phyloP scores from a whole-genome alignment of 2,888 invertebrate species.

The Lochmaea crataegi region DNA sequence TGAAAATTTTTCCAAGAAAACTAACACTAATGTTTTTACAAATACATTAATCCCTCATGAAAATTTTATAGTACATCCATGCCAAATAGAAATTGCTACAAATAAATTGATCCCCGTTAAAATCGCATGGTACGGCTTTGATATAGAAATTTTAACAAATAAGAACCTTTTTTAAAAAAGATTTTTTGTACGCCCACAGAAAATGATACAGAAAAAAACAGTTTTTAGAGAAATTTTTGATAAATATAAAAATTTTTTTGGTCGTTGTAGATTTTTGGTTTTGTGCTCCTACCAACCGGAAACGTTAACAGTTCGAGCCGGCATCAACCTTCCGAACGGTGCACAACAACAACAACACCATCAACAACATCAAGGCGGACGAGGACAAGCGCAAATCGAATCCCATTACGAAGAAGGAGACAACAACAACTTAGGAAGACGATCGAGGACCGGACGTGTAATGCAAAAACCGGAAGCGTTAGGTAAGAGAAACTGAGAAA shows the following conservation, averaged over 20 bases:
- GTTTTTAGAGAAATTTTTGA: too few species aligned
- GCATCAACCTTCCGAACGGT: slow-evolving; percentile 75
- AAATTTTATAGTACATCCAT: too few species aligned
- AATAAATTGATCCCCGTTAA: too few species aligned
- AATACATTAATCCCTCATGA: too few species aligned
- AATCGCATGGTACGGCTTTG: too few species aligned
- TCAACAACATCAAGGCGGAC: slow-evolving; percentile 66
- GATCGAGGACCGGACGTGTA: slow-evolving; percentile 56
- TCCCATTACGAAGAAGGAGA: slow-evolving; percentile 56
- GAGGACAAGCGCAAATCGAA: slow-evolving; percentile 65
- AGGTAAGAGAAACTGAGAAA: slow-evolving; percentile 57
- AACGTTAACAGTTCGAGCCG: slow-evolving; percentile 83
- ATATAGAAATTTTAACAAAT: too few species aligned
- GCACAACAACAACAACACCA: slow-evolving; percentile 61
- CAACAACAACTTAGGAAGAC: slow-evolving; percentile 54
- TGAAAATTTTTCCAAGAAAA: too few species aligned
- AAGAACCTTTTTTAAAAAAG: too few species aligned
- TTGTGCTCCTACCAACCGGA: slow-evolving; percentile 86
- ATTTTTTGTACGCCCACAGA: too few species aligned
- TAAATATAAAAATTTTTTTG: not conserved
- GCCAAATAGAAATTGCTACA: too few species aligned
- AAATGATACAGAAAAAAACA: too few species aligned
- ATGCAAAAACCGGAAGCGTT: slow-evolving; percentile 61
- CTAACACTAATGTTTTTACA: too few species aligned
- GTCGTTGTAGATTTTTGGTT: slow-evolving; percentile 74